Percentiles rank a stretch among this genome's conserved stretches.
These are phyloP conservation scores for Drosophila leonis DNA, from an alignment of 2,888 invertebrate species.

Conservation along the genomic window DNA sequence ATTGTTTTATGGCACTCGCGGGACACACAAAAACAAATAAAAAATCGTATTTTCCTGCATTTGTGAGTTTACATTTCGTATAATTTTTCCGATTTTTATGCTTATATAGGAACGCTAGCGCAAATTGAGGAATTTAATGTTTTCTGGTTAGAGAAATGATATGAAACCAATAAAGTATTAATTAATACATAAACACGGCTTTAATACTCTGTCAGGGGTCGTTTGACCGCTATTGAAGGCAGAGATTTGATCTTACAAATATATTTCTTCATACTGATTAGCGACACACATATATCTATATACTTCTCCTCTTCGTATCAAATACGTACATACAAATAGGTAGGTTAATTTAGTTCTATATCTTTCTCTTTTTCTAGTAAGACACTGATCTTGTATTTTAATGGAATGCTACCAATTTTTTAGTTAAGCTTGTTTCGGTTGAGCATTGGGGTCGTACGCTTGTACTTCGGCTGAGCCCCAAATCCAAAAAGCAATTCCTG, in stretches of 20 bases:
- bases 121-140: neutral
- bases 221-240: too few relatives aligned
- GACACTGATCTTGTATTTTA: neutral
- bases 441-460: slow-evolving; percentile 89
- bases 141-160: neutral
- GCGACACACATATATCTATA: too few relatives aligned
- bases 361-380: neutral
- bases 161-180: too few relatives aligned
- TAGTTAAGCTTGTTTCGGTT: neutral
- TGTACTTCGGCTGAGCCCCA: slow-evolving; percentile 89
- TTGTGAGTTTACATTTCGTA: slow-evolving; percentile 37
- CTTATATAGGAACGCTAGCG: too few relatives aligned
- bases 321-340: too few relatives aligned
- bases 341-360: too few relatives aligned
- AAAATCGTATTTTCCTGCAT: slow-evolving; percentile 42
- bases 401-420: neutral
- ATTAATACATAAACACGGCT: too few relatives aligned
- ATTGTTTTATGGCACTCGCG: slow-evolving; percentile 75
- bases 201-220: too few relatives aligned
- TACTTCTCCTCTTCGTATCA: too few relatives aligned
- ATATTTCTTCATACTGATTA: too few relatives aligned
- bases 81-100: neutral
- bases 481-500: slow-evolving; percentile 89
- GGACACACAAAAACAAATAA: slow-evolving; percentile 67
- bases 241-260: too few relatives aligned